Conservation (phyloP, 2,888 invertebrate genomes). For the Idaea aversata region DNA sequence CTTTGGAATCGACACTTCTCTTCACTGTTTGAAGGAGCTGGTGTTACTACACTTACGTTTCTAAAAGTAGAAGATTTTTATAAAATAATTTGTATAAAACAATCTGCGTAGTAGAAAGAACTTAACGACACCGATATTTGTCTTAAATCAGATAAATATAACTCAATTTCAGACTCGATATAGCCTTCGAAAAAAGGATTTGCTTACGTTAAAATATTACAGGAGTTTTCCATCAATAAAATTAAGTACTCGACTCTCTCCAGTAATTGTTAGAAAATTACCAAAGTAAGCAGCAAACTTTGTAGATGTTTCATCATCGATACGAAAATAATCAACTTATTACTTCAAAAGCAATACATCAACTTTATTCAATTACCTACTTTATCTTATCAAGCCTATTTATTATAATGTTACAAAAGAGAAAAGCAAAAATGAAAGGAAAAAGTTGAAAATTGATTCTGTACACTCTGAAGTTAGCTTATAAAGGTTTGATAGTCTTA, state of each 20-base stretch:
- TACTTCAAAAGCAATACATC: conserved; percentile 9
- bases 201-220: background rate
- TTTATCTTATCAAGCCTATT: background rate
- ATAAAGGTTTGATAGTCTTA: background rate
- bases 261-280: background rate
- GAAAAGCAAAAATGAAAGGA: background rate
- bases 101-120: too few species aligned
- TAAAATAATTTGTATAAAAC: too few species aligned
- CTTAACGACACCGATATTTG: too few species aligned
- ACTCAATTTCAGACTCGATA: background rate
- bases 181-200: background rate
- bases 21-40: conserved; percentile 51
- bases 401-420: background rate
- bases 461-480: background rate
- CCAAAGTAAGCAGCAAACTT: background rate
- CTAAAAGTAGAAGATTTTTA: conserved; percentile 34
- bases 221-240: background rate
- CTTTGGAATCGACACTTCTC: conserved; percentile 82
- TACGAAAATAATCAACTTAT: background rate
- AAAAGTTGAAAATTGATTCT: conserved; percentile 1
- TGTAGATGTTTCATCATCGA: background rate
- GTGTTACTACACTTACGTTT: conserved; percentile 58
- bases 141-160: background rate
- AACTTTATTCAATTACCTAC: background rate
- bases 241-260: background rate